These are phyloP conservation scores for Lepidurus apus DNA, from an alignment of 1,140 invertebrate genomes.

Conservation along the genomic window DNA sequence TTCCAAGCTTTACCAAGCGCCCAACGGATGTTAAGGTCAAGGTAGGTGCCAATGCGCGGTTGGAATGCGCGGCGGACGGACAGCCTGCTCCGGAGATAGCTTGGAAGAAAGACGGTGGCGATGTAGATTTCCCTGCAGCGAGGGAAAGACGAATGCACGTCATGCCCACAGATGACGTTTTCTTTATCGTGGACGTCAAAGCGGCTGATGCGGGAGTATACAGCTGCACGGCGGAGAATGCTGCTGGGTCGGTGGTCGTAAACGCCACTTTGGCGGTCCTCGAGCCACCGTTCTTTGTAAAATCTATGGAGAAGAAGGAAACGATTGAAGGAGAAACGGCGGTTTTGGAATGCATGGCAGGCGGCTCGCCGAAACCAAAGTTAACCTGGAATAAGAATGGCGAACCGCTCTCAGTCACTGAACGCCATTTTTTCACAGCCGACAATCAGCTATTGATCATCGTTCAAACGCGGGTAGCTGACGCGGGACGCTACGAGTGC, in stretches of 20 bases:
- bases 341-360: constrained; percentile 80
- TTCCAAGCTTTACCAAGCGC: constrained; percentile 77
- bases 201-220: constrained; percentile 83
- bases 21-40: constrained; percentile 77
- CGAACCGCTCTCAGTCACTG: constrained; percentile 59
- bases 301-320: constrained; percentile 77
- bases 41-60: constrained; percentile 74
- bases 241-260: constrained; percentile 67
- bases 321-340: constrained; percentile 68
- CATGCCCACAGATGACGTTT: constrained; percentile 81
- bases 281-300: constrained; percentile 77
- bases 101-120: constrained; percentile 90
- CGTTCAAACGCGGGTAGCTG: constrained; percentile 63
- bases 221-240: constrained; percentile 86
- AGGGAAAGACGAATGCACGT: constrained; percentile 86
- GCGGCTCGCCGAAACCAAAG: constrained; percentile 76
- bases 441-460: constrained; percentile 83
- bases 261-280: constrained; percentile 84
- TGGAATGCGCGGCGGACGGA: constrained; percentile 86
- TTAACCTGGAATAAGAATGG: constrained; percentile 87
- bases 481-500: constrained; percentile 83
- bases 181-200: constrained; percentile 87
- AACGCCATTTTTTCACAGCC: constrained; percentile 74
- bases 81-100: constrained; percentile 81
- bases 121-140: constrained; percentile 84